These are phyloP conservation scores for Neolamprologus falcicula DNA, from an alignment of 2,113 vertebrate species.

Conservation along the genomic window DNA sequence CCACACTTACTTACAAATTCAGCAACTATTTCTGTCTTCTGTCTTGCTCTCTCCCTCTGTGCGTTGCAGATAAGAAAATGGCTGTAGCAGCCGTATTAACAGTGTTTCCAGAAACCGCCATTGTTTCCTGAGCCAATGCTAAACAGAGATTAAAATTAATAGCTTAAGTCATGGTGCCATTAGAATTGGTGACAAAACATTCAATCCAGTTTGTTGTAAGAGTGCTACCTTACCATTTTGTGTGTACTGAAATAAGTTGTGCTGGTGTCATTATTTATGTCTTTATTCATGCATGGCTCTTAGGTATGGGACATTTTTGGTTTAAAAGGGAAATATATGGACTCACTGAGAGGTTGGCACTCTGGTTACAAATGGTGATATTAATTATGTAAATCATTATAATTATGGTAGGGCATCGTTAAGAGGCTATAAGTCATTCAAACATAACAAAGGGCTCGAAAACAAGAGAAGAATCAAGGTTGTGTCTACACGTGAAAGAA, in stretches of 20 bases:
- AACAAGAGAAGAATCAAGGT: background rate
- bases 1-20: slow-evolving; percentile 16
- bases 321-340: background rate
- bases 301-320: background rate
- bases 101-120: slow-evolving; percentile 16
- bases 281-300: slow-evolving; percentile 12
- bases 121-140: slow-evolving; percentile 45
- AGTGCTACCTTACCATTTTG: slow-evolving; percentile 24
- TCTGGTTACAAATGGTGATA: background rate
- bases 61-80: slow-evolving; percentile 55
- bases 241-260: slow-evolving; percentile 28
- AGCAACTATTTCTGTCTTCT: slow-evolving; percentile 9
- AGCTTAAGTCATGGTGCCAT: slow-evolving; percentile 22
- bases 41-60: slow-evolving; percentile 13
- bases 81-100: slow-evolving; percentile 17
- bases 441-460: background rate
- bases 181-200: slow-evolving; percentile 36
- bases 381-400: background rate
- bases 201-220: slow-evolving; percentile 25
- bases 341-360: background rate
- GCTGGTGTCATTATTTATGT: slow-evolving; percentile 8
- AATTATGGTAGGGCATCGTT: background rate
- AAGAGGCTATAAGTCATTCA: background rate
- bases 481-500: background rate
- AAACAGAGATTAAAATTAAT: slow-evolving; percentile 59